These are phyloP conservation scores for Paratrypauchen microcephalus DNA, from an alignment of 2,797 vertebrate genomes.

Conservation along the genomic window DNA sequence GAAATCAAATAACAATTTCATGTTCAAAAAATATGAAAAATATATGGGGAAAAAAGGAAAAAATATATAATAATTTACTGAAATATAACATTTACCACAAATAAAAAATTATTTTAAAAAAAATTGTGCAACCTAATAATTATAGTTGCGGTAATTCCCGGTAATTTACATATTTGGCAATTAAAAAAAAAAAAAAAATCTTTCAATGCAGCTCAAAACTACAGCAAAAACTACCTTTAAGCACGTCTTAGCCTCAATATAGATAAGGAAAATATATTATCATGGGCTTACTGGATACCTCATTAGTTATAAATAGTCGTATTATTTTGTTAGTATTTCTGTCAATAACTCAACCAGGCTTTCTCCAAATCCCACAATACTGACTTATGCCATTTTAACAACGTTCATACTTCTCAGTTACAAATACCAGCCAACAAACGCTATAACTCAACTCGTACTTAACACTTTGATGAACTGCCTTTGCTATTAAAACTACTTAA, in stretches of 20 bases:
- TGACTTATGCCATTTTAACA: constrained; percentile 26
- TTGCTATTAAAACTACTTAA: constrained; percentile 49
- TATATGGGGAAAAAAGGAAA: no score
- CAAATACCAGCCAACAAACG: constrained; percentile 17
- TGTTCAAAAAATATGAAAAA: neutral
- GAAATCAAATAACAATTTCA: neutral
- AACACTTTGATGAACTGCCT: constrained; percentile 75
- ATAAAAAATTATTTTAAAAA: constrained; percentile 14
- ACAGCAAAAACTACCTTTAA: constrained; percentile 12
- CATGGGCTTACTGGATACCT: neutral
- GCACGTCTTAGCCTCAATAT: constrained; percentile 4
- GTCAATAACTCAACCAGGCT: neutral
- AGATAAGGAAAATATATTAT: neutral
- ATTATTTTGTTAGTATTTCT: constrained; percentile 3
- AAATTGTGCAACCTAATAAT: constrained; percentile 24
- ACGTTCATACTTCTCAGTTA: constrained; percentile 18
- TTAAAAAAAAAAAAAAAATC: neutral
- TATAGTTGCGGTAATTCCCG: neutral
- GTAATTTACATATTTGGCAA: constrained; percentile 17
- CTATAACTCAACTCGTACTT: constrained; percentile 24
- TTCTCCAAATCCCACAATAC: constrained; percentile 23
- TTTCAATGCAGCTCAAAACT: constrained; percentile 19
- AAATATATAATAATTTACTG: neutral
- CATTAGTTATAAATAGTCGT: neutral
- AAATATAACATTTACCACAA: constrained; percentile 1